Conservation (phyloP, 2,113 vertebrate species). For the Lanius ludovicianus region DNA sequence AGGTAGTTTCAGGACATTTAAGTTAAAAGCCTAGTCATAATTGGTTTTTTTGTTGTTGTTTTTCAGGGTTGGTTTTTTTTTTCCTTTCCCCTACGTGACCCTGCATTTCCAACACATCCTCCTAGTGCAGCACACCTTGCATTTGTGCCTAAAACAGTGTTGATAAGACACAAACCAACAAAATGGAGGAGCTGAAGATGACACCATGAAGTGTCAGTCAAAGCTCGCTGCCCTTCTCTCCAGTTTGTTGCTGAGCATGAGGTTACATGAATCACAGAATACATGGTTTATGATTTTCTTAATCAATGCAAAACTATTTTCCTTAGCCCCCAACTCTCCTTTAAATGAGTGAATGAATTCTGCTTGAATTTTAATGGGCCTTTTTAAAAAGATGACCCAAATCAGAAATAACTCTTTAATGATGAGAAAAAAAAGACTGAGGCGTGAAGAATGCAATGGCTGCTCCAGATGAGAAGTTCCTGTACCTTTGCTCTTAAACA, state of each 20-base stretch:
- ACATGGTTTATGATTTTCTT: background rate
- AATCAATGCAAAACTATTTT: background rate
- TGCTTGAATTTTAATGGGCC: background rate
- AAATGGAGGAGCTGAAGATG: background rate
- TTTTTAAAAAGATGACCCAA: background rate
- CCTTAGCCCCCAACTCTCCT: too few species aligned
- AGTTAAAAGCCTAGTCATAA: background rate
- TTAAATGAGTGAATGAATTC: background rate
- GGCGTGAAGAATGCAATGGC: background rate
- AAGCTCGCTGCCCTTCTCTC: background rate
- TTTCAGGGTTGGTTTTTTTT: background rate
- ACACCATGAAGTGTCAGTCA: background rate
- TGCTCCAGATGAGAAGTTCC: background rate
- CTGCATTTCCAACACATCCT: background rate
- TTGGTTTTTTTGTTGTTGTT: background rate
- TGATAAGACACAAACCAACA: rapidly evolving
- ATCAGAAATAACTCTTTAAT: background rate
- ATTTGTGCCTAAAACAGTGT: background rate
- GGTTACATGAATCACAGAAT: background rate
- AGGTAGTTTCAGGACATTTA: background rate
- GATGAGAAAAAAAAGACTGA: background rate
- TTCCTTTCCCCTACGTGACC: rapidly evolving
- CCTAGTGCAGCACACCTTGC: background rate
- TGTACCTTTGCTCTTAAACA: background rate
- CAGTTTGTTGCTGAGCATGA: background rate